Evolutionary conservation across 1,140 invertebrate genomes (phyloP), one percentile per base, ranked within the genome.

Genomic region (Plutomurus gul): DNA sequence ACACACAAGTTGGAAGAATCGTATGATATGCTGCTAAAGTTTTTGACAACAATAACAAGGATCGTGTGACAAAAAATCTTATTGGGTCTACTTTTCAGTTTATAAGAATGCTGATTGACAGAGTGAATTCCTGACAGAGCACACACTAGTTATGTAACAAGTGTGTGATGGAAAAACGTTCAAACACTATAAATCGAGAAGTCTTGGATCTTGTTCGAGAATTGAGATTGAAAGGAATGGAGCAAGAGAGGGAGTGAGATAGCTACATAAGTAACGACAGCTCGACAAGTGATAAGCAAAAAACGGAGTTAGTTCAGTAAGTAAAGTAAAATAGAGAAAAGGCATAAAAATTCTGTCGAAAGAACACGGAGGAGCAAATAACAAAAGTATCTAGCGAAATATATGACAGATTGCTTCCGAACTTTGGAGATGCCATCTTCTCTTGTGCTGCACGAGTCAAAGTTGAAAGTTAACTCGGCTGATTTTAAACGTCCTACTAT

Each of bases 361-460:
- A 60, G 36, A 65, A 65, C 56, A 65, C 18, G 56, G 27, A 65
- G 56, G 56, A 65, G 36, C 36, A 30, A 65, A 65, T 65, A 65
- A 65, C 56, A 65, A 65, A 65, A 65, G 56, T 65, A 65, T 65
- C 56, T 65, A 30, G 27, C 36, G 56, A 65, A 65, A 65, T 25
- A 65, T 65, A 65, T 65, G 56, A 65, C 56, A 65, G 56, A 65
- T 65, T 65, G 56, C 56, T 65, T 65, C 56, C 36, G 27, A 65
- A 65, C 1, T 65, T 65, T 65, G 27, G 36, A 65, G 27, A 33
- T 65, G 18, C 56, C 56, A 65, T 30, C 56, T n/a, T n/a, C 56
- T 33, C 36, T 30, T 65, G 30, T 65, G 30, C 56, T 65, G 56
- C 30, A 65, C 56, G n/a, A 18, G 30, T 60, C 22, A n/a, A n/a